These are phyloP conservation scores for Eupithecia tripunctaria DNA, from an alignment of 2,888 invertebrate genomes.

Conservation along the genomic window DNA sequence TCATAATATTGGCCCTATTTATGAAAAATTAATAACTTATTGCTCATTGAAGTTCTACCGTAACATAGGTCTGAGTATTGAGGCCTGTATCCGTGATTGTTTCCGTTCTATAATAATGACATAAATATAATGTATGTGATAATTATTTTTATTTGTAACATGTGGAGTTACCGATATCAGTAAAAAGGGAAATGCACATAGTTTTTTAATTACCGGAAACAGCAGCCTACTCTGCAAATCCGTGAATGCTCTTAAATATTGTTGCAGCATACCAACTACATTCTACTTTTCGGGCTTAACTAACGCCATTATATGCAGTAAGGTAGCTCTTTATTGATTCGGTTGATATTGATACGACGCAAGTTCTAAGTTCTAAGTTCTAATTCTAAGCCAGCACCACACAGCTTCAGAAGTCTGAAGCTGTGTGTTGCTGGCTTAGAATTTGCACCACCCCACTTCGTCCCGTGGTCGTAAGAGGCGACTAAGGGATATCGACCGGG, in stretches of 20 bases:
- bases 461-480: too few relatives aligned
- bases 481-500: too few relatives aligned
- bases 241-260: background rate
- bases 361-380: too few relatives aligned
- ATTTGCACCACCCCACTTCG: too few relatives aligned
- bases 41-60: background rate
- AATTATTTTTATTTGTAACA: background rate
- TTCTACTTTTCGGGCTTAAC: background rate
- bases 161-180: background rate
- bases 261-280: background rate
- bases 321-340: background rate
- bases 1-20: background rate
- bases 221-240: constrained; percentile 24
- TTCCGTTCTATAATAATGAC: background rate
- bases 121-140: too few relatives aligned
- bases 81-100: background rate
- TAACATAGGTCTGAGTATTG: background rate
- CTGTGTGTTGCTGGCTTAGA: too few relatives aligned
- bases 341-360: background rate
- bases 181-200: background rate
- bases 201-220: constrained; percentile 25
- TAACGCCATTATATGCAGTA: background rate
- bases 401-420: too few relatives aligned
- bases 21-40: background rate
- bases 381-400: too few relatives aligned